A percentile compares a stretch with the other conserved stretches of the same genome.
phyloP scores from a whole-genome alignment of 2,797 vertebrate species.

The Falco rusticolus region DNA sequence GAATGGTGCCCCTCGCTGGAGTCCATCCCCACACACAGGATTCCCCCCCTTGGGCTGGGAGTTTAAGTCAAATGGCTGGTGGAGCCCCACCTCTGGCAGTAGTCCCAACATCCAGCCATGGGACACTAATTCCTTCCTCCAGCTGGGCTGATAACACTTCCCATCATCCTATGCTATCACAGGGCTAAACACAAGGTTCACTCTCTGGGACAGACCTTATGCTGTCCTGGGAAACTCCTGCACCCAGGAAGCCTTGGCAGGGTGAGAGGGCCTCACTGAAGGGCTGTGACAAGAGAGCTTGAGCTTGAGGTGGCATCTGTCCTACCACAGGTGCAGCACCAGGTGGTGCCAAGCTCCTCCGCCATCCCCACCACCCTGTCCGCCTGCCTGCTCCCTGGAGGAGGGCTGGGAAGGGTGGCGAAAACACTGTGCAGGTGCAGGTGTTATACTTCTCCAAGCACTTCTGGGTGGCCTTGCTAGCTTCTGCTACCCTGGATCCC shows the following conservation, averaged over 20 bases:
- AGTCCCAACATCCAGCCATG: not conserved
- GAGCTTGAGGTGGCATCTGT: not conserved
- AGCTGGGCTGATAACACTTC: accelerated
- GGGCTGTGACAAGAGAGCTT: not conserved
- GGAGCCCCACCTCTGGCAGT: not conserved
- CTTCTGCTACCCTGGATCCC: not conserved
- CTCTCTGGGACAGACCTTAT: not conserved
- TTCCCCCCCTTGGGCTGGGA: not conserved
- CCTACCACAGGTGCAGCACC: slow-evolving; percentile 9
- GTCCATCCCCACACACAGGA: not conserved
- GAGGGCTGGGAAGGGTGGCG: not conserved
- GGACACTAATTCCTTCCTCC: not conserved
- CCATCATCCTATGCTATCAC: not conserved
- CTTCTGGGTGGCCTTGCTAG: not conserved
- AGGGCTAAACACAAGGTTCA: not conserved
- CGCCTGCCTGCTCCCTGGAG: not conserved
- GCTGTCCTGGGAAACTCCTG: not conserved
- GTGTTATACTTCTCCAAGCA: not conserved
- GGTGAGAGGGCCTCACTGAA: not conserved
- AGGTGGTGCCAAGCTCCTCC: slow-evolving; percentile 52
- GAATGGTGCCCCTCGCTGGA: not conserved
- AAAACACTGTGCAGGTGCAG: not conserved
- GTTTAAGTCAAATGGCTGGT: not conserved
- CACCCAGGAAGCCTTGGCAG: not conserved
- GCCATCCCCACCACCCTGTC: not conserved